phyloP scores from a whole-genome alignment of 53 echinoderm and acorn worm genomes.

The Astropecten irregularis region DNA sequence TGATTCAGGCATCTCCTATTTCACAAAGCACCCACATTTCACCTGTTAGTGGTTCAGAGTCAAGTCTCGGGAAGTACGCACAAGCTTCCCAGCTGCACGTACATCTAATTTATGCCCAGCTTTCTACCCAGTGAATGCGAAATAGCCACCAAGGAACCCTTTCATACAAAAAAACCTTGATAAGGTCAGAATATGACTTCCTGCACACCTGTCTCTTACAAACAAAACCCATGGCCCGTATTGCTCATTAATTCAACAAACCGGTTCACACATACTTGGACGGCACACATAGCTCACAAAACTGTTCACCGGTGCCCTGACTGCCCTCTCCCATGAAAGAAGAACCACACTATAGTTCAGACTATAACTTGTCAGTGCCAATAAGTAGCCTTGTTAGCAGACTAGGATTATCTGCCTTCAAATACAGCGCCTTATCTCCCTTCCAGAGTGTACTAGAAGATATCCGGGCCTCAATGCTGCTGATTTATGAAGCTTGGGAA shows the following conservation, averaged over 20 bases:
- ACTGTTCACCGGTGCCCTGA: no score
- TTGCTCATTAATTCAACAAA: no score
- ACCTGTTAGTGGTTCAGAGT: no score
- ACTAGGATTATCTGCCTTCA: slow-evolving; percentile 50
- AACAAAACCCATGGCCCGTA: background rate
- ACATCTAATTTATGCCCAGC: no score
- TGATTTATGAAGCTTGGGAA: slow-evolving; percentile 51
- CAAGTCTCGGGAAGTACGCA: no score
- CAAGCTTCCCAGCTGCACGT: no score
- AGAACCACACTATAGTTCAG: background rate
- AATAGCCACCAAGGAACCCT: no score
- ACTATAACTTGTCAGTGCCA: slow-evolving; percentile 37
- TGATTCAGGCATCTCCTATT: no score
- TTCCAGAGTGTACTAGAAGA: slow-evolving; percentile 48
- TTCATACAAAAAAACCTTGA: no score
- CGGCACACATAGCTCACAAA: background rate
- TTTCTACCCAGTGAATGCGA: no score
- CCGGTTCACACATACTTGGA: background rate
- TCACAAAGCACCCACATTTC: no score
- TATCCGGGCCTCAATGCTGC: slow-evolving; percentile 23
- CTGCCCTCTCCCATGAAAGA: no score
- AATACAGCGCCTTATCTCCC: slow-evolving; percentile 33
- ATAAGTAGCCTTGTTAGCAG: slow-evolving; percentile 52
- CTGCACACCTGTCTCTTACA: background rate
- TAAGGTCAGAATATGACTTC: slow-evolving; percentile 1